Percentiles rank a stretch among this genome's conserved stretches.
These are phyloP conservation scores for Troides oblongomaculatus DNA, from an alignment of 2,888 invertebrate genomes.

Conservation along the genomic window DNA sequence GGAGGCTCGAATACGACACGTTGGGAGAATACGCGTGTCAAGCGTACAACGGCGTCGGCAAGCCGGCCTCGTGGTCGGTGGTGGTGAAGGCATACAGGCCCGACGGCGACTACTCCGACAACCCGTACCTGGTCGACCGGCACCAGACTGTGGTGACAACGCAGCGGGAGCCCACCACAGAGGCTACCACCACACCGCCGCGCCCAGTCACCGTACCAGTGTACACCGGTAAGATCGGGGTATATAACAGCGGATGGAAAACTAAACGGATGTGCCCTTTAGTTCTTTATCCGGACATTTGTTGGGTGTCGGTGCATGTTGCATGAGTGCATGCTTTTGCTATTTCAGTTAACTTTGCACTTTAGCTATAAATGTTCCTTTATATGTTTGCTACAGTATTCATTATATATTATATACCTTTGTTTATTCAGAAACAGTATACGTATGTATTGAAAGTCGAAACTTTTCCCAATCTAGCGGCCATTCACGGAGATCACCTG, in stretches of 20 bases:
- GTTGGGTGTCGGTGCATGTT: conserved; percentile 25
- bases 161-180: conserved; percentile 35
- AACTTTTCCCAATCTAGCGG: not conserved
- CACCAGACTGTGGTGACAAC: conserved; percentile 33
- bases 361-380: not conserved
- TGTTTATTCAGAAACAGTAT: not conserved
- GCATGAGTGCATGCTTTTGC: conserved; percentile 32
- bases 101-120: conserved; percentile 67
- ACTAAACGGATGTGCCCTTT: not conserved
- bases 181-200: conserved; percentile 37
- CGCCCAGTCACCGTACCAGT: conserved; percentile 43
- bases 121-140: conserved; percentile 45
- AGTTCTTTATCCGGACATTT: conserved; percentile 19
- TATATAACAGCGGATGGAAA: conserved; percentile 5
- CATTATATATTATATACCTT: not conserved
- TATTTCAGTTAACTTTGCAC: not conserved
- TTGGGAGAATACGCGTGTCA: conserved; percentile 94
- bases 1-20: conserved; percentile 84
- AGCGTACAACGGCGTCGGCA: conserved; percentile 90
- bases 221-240: conserved; percentile 61
- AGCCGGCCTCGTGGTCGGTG: conserved; percentile 88
- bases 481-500: not conserved
- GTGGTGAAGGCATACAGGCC: conserved; percentile 86
- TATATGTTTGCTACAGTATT: not conserved
- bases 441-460: not conserved